phyloP scores from a whole-genome alignment of 2,888 invertebrate genomes.

The Dryobotodes eremita region DNA sequence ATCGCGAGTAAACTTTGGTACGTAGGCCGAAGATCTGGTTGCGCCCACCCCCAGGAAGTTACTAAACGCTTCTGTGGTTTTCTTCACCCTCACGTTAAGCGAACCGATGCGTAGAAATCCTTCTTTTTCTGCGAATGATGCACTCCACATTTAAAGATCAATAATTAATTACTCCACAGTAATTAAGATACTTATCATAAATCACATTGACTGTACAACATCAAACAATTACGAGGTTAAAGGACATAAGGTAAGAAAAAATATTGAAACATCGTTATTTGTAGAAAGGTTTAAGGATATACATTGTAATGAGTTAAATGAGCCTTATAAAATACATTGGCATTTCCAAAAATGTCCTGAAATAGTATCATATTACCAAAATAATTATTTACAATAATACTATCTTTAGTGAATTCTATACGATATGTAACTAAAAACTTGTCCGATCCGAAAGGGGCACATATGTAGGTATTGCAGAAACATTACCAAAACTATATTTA shows the following conservation, averaged over 20 bases:
- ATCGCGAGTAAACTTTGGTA: slow-evolving; percentile 82
- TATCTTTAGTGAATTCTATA: slow-evolving; percentile 7
- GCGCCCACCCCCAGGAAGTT: slow-evolving; percentile 96
- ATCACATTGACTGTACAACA: slow-evolving; percentile 3
- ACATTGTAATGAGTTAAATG: not conserved
- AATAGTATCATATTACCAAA: not conserved
- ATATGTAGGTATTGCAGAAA: not conserved
- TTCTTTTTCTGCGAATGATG: slow-evolving; percentile 94
- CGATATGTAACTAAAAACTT: not conserved
- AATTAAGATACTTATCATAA: not conserved
- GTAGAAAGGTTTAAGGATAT: not conserved
- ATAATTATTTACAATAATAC: slow-evolving; percentile 15
- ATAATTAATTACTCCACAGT: not conserved
- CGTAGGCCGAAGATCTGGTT: slow-evolving; percentile 87
- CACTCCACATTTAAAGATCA: slow-evolving; percentile 24
- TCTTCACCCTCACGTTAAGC: slow-evolving; percentile 97
- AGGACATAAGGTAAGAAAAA: slow-evolving; percentile 10
- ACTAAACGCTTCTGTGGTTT: slow-evolving; percentile 97
- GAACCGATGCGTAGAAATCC: slow-evolving; percentile 98
- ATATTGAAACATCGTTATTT: not conserved
- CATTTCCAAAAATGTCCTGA: not conserved
- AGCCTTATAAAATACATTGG: not conserved
- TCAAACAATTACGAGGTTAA: not conserved
- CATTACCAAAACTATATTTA: not conserved
- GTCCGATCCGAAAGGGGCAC: not conserved